phyloP scores from a whole-genome alignment of 2,888 invertebrate species.

The Cylloceria caligata region DNA sequence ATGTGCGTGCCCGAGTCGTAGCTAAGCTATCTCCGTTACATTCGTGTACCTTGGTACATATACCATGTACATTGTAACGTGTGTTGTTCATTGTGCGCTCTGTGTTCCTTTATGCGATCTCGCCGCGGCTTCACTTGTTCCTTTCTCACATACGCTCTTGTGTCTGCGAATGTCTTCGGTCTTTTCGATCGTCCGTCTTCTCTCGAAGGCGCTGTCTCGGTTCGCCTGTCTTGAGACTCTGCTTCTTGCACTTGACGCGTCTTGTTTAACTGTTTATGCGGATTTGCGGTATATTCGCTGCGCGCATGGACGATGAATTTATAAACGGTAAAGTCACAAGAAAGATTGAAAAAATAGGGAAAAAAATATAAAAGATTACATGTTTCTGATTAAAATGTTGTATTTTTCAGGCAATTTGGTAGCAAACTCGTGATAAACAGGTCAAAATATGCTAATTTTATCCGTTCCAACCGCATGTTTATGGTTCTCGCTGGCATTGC shows the following conservation, averaged over 20 bases:
- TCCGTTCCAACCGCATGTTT: constrained; percentile 6
- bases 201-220: background rate
- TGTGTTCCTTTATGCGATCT: constrained; percentile 59
- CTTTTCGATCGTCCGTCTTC: constrained; percentile 65
- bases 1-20: constrained; percentile 65
- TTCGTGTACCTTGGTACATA: constrained; percentile 50
- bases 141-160: constrained; percentile 54
- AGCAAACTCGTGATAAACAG: background rate
- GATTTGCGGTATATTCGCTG: background rate
- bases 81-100: constrained; percentile 67
- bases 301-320: background rate
- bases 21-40: constrained; percentile 65
- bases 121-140: constrained; percentile 60
- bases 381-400: background rate
- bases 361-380: background rate
- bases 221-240: constrained; percentile 6
- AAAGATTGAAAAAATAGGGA: background rate
- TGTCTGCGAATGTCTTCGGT: constrained; percentile 46
- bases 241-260: background rate
- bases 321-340: background rate
- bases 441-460: background rate
- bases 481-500: constrained; percentile 8
- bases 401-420: background rate
- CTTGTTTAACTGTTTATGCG: background rate
- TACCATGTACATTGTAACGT: constrained; percentile 65